Evolutionary conservation across 2,113 vertebrate genomes (phyloP).

Genomic region (Dicrurus megarhynchus): DNA sequence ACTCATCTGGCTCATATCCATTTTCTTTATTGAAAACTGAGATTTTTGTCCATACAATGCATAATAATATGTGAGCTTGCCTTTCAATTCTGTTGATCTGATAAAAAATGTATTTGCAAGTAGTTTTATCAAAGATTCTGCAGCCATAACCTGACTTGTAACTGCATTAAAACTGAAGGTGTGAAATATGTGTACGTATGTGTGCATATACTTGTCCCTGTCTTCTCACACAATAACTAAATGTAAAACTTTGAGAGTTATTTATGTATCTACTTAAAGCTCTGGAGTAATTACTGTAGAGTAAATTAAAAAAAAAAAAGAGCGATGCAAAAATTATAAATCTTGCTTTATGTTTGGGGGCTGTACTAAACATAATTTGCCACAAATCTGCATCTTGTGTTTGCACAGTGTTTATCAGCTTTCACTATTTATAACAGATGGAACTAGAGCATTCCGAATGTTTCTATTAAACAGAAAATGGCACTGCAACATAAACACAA

Average conservation of each 20-base stretch:
- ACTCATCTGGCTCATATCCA: not conserved
- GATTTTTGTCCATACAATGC: not conserved
- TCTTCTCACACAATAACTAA: slow-evolving; percentile 62
- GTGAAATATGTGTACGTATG: not conserved
- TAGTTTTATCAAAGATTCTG: slow-evolving; percentile 64
- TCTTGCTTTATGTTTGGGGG: slow-evolving; percentile 70
- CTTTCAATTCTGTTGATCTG: slow-evolving; percentile 42
- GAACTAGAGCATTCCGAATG: slow-evolving; percentile 71
- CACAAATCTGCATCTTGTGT: slow-evolving; percentile 75
- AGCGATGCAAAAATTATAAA: slow-evolving; percentile 71
- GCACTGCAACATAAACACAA: slow-evolving; percentile 74
- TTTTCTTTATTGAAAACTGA: not conserved
- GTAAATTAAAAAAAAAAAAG: slow-evolving; percentile 22
- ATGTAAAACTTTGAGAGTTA: slow-evolving; percentile 66
- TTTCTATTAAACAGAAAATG: slow-evolving; percentile 81
- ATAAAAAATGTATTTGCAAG: slow-evolving; percentile 61
- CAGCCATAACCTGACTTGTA: slow-evolving; percentile 56
- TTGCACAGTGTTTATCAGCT: slow-evolving; percentile 74
- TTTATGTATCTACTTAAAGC: slow-evolving; percentile 69
- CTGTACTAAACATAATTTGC: slow-evolving; percentile 65
- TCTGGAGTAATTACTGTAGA: slow-evolving; percentile 61
- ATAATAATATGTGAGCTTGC: slow-evolving; percentile 24
- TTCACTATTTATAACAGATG: slow-evolving; percentile 78
- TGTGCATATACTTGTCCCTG: not conserved
- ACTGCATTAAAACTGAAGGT: slow-evolving; percentile 54